Conservation (phyloP, 2,113 vertebrate species). For the Chamaetylas fuelleborni region DNA sequence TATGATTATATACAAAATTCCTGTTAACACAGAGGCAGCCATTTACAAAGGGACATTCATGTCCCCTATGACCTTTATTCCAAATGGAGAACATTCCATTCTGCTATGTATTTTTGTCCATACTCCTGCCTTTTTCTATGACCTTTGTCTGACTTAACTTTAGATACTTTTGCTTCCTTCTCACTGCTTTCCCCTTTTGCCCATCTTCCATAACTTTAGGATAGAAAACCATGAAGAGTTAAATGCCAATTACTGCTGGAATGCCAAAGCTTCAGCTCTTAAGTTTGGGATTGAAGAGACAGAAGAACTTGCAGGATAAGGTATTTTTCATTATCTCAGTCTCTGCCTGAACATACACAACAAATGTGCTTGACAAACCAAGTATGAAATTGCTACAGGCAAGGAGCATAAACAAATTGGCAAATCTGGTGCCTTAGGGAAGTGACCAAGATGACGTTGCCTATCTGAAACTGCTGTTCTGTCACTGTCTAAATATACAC, state of each 20-base stretch:
- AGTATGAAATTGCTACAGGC: conserved; percentile 59
- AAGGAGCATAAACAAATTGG: conserved; percentile 46
- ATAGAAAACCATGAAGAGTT: not conserved
- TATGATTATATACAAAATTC: not conserved
- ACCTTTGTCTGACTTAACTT: not conserved
- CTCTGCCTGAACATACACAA: conserved; percentile 19
- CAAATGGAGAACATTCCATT: not conserved
- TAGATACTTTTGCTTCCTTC: not conserved
- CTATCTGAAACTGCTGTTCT: conserved; percentile 32
- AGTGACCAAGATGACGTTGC: conserved; percentile 45
- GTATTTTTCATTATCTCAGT: not conserved
- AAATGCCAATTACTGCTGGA: not conserved
- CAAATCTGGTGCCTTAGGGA: conserved; percentile 42
- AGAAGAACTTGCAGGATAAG: conserved; percentile 8
- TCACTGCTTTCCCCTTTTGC: not conserved
- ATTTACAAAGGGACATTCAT: not conserved
- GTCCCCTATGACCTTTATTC: not conserved
- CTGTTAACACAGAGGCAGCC: not conserved
- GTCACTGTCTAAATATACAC: conserved; percentile 14
- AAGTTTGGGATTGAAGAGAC: not conserved
- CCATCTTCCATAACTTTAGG: not conserved
- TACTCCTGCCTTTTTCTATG: not conserved
- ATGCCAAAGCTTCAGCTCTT: not conserved
- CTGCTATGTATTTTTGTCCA: not conserved
- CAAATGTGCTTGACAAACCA: conserved; percentile 39